Evolutionary conservation across 2,113 vertebrate species (phyloP).

Genomic region (Donacobius atricapilla): DNA sequence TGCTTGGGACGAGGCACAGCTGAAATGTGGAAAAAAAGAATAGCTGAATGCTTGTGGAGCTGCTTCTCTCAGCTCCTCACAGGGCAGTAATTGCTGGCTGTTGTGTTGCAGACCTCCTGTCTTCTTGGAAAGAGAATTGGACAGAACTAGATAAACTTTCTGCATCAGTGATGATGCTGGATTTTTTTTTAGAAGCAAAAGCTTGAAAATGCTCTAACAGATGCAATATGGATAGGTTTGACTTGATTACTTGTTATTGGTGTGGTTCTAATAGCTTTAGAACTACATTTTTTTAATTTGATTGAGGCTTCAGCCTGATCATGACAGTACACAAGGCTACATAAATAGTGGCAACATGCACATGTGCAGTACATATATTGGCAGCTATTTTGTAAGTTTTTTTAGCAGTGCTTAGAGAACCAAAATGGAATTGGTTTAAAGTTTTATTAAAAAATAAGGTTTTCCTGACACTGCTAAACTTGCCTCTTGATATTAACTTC

Average conservation of each 20-base stretch:
- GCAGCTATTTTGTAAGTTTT: neutral
- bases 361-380: neutral
- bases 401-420: neutral
- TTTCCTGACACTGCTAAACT: neutral
- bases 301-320: neutral
- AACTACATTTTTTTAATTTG: neutral
- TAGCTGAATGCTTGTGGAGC: neutral
- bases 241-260: neutral
- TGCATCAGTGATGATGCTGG: neutral
- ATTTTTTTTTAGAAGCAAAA: neutral
- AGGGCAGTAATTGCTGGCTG: neutral
- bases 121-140: neutral
- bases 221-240: neutral
- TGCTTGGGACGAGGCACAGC: neutral
- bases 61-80: rapidly evolving
- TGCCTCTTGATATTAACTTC: neutral
- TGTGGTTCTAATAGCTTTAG: neutral
- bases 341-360: neutral
- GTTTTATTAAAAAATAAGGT: neutral
- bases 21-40: neutral
- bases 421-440: neutral
- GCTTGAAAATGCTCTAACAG: neutral
- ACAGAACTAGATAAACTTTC: neutral
- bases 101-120: neutral
- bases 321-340: neutral